Base-by-base conservation (phyloP, 2,888 invertebrate genomes). In the Lapara coniferarum region DNA sequence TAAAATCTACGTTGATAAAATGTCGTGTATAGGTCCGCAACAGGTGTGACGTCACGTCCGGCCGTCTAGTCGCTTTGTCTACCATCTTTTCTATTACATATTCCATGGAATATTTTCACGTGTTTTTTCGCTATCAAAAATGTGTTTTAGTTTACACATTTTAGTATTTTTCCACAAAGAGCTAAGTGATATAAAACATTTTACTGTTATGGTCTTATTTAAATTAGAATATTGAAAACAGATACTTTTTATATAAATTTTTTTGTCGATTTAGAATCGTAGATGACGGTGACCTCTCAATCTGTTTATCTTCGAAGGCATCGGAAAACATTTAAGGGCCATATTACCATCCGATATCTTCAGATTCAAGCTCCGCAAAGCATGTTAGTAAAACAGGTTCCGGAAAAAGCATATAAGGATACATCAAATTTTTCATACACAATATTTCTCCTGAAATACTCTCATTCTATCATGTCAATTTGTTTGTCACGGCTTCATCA, bases 11-110 rank as follows among this genome's bases (percentile, higher is more conserved):
- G 10, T 4, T 51, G 51, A 51, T 51, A 10, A 56, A 56, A 56
- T 25, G 0, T 56, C 19, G 12, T 19, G 25, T 13, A 19, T 19
- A 19, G 56, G 19, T 30, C 16, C 25, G 56, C 25, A 56, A 56
- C 56, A 56, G 56, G 56, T 56, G 56, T 56, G 56, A 56, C 56
- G 56, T 56, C 56, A 56, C 25, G 25, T 19, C 56, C 56, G 19
- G n/a, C n/a, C n/a, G 56, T 56, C 56, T 19, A 19, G 56, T 56
- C 25, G 56, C 56, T 56, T 56, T 56, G 56, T 56, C 25, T 56
- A 51, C 56, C 5, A 19, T 13, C 13, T 56, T 56, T 56, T 30
- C 56, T 16, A 16, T 55, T 55, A 55, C 25, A 25, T 25, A 25
- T 30, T 13, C 25, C 56, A 25, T 25, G 56, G 25, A 56, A 56